Evolutionary conservation across 2,888 invertebrate species (phyloP), one percentile per base, ranked within the genome.

Genomic region (Tanypteryx hageni): DNA sequence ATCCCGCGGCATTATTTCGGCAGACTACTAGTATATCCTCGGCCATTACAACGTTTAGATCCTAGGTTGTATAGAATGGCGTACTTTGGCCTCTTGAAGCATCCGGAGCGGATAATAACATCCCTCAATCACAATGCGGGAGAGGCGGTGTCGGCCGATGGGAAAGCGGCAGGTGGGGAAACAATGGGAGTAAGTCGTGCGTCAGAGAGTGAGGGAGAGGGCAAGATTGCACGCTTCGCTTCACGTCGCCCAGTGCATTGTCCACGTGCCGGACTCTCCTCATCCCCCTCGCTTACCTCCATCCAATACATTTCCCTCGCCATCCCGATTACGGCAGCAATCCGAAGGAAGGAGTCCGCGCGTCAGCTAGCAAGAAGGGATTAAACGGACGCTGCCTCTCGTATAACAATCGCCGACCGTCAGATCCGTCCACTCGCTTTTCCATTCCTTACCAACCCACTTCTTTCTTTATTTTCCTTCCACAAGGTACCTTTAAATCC

Each of bases 61-160:
- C 27, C 76, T 76, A 76, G 76, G 76, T 76, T 76, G 76, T 11
- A 27, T 27, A 76, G 76, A 76, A 76, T 76, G 76, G 27, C 76
- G 76, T 76, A 76, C 76, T 76, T 76, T 76, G 27, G 27, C 76
- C 76, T 76, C 76, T 22, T 76, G 76, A 76, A 76, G 76, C 76
- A 76, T 76, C 76, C 76, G 76, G 76, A 76, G 76, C 76, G 76
- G 76, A 76, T 76, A 22, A 76, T 76, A 76, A 76, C 27, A 76
- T 76, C 76, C 76, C 76, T 76, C 76, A 76, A 76, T 76, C 76
- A 76, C 76, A 76, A 76, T 76, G 22, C 76, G 76, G 76, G n/a
- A 68, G n/a, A 68, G 68, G 68, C 27, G 76, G 76, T 76, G 76
- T 76, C 22, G 76, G 76, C 76, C 76, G 76, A 76, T 76, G 76